A percentile compares a stretch with the other conserved stretches of the same genome.
phyloP scores from a whole-genome alignment of 2,113 vertebrate species.

The Coracopsis vasa region DNA sequence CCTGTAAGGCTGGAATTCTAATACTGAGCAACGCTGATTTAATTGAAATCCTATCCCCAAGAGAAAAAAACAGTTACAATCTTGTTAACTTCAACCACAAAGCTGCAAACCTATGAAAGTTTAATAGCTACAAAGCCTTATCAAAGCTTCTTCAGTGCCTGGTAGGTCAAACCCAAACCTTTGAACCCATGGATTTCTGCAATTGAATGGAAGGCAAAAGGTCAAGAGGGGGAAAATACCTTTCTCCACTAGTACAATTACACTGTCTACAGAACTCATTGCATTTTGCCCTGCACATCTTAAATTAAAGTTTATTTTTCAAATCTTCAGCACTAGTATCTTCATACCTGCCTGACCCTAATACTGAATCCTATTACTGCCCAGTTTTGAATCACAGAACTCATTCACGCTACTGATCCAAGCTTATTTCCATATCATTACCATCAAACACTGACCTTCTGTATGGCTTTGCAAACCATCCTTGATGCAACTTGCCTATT shows the following conservation, averaged over 20 bases:
- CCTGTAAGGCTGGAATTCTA: neutral
- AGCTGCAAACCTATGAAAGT: conserved; percentile 14
- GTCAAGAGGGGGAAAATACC: neutral
- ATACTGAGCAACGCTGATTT: neutral
- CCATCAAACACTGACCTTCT: neutral
- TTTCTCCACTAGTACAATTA: neutral
- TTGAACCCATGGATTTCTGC: conserved; percentile 9
- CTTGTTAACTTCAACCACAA: neutral
- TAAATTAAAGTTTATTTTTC: conserved; percentile 35
- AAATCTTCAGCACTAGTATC: neutral
- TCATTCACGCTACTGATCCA: neutral
- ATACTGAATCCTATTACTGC: conserved; percentile 12
- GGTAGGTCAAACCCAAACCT: conserved; percentile 18
- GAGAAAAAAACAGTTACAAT: neutral
- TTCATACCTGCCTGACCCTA: conserved; percentile 22
- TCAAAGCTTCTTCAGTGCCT: conserved; percentile 5
- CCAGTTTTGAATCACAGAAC: neutral
- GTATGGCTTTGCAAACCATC: neutral
- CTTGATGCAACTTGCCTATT: neutral
- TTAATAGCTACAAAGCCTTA: conserved; percentile 37
- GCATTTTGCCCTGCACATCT: neutral
- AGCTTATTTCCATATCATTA: neutral
- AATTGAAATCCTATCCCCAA: conserved; percentile 4
- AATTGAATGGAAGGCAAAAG: neutral
- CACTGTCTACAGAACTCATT: neutral